Conservation (phyloP, 2,888 invertebrate species). For the Abrostola triplasia region DNA sequence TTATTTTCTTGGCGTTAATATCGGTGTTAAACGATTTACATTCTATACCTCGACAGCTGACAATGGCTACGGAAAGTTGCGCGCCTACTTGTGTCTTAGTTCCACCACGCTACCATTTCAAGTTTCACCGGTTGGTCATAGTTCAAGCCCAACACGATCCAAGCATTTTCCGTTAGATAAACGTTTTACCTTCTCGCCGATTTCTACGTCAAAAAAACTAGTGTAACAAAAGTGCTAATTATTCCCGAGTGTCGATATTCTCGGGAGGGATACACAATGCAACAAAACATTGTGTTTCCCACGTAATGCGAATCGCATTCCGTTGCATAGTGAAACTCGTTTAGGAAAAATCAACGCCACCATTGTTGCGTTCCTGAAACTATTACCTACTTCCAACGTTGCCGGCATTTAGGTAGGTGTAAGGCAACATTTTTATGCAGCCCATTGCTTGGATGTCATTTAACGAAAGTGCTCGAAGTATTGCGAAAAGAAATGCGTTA, state of each 20-base stretch:
- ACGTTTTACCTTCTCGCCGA: constrained; percentile 33
- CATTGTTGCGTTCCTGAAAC: constrained; percentile 61
- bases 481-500: constrained; percentile 52
- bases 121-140: constrained; percentile 38
- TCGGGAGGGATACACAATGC: constrained; percentile 41
- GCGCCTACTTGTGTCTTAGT: constrained; percentile 10
- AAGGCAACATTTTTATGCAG: constrained; percentile 16
- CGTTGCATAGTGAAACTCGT: constrained; percentile 67
- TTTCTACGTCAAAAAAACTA: constrained; percentile 42
- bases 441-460: constrained; percentile 44
- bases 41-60: constrained; percentile 44
- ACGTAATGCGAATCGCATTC: constrained; percentile 63
- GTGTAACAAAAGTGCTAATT: constrained; percentile 29
- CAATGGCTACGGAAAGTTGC: constrained; percentile 58
- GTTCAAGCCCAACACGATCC: constrained; percentile 33
- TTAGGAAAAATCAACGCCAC: constrained; percentile 63
- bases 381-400: constrained; percentile 32
- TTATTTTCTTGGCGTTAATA: constrained; percentile 47
- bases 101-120: constrained; percentile 9
- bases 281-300: constrained; percentile 63
- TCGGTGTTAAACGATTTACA: constrained; percentile 50
- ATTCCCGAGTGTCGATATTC: constrained; percentile 47
- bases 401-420: constrained; percentile 9
- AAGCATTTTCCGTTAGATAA: constrained; percentile 27
- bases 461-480: constrained; percentile 37